Evolutionary conservation across 2,888 invertebrate species (phyloP).

Genomic region (Drosophila kambysellisi): DNA sequence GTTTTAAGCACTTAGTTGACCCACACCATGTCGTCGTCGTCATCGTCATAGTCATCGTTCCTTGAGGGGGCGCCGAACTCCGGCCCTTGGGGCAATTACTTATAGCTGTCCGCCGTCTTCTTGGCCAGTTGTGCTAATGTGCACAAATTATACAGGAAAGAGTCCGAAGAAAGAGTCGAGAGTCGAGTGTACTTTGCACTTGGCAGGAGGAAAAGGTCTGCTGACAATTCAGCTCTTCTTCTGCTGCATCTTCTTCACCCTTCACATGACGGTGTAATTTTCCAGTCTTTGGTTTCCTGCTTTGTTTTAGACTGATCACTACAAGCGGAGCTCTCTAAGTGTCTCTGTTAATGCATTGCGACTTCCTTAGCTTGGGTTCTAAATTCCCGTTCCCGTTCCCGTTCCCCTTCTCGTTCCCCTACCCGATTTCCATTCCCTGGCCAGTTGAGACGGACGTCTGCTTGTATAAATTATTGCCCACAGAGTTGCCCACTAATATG

Average conservation of each 20-base stretch:
- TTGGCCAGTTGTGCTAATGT: slow-evolving; percentile 70
- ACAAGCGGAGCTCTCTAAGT: slow-evolving; percentile 46
- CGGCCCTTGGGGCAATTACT: slow-evolving; percentile 63
- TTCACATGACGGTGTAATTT: slow-evolving; percentile 62
- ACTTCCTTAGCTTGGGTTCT: slow-evolving; percentile 65
- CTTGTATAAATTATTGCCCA: slow-evolving; percentile 79
- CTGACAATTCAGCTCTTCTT: slow-evolving; percentile 31
- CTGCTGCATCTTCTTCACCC: slow-evolving; percentile 2
- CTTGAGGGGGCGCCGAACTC: slow-evolving; percentile 62
- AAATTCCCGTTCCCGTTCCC: slow-evolving; percentile 24
- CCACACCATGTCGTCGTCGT: slow-evolving; percentile 53
- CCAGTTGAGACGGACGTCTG: slow-evolving; percentile 51
- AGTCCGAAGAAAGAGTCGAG: slow-evolving; percentile 8
- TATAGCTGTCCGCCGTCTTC: slow-evolving; percentile 24
- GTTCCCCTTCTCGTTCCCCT: not conserved
- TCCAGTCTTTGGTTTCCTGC: slow-evolving; percentile 80
- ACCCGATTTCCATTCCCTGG: slow-evolving; percentile 15
- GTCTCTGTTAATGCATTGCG: slow-evolving; percentile 67
- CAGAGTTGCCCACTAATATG: slow-evolving; percentile 66
- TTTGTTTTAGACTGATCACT: slow-evolving; percentile 67
- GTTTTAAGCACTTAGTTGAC: slow-evolving; percentile 66
- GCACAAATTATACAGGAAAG: slow-evolving; percentile 70
- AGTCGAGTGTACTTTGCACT: slow-evolving; percentile 37
- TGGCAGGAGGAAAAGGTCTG: slow-evolving; percentile 51
- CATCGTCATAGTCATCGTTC: not conserved